Evolutionary conservation across 2,888 invertebrate species (phyloP).

Genomic region (Ceramica pisi): DNA sequence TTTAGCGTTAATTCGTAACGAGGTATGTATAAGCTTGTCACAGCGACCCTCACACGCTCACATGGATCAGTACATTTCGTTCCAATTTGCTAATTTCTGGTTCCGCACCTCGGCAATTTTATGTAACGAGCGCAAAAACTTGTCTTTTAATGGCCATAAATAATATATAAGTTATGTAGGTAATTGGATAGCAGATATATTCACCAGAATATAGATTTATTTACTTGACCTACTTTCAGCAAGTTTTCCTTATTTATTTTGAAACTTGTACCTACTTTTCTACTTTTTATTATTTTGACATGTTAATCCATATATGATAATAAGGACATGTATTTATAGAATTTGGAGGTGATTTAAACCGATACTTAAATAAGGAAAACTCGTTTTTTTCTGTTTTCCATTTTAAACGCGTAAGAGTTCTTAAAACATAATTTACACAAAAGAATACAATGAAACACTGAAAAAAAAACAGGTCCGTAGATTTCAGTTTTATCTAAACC

Average conservation of each 20-base stretch:
- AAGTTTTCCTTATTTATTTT: slow-evolving; percentile 22
- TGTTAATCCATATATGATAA: slow-evolving; percentile 11
- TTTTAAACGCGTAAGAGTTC: too few species aligned
- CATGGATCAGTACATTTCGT: slow-evolving; percentile 73
- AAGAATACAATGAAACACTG: neutral
- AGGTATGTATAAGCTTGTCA: slow-evolving; percentile 24
- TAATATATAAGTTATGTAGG: slow-evolving; percentile 35
- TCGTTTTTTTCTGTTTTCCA: neutral
- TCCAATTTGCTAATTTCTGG: slow-evolving; percentile 82
- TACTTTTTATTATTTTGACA: slow-evolving; percentile 31
- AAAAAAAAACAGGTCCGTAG: neutral
- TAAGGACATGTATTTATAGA: slow-evolving; percentile 15
- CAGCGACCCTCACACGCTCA: slow-evolving; percentile 50
- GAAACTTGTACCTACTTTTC: slow-evolving; percentile 27
- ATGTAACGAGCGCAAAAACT: slow-evolving; percentile 67
- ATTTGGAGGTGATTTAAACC: slow-evolving; percentile 6
- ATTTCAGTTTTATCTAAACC: slow-evolving; percentile 11
- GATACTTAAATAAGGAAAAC: neutral
- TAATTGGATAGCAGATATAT: slow-evolving; percentile 46
- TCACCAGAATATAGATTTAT: slow-evolving; percentile 45
- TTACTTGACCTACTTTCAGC: slow-evolving; percentile 41
- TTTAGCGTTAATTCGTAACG: slow-evolving; percentile 16
- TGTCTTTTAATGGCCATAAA: slow-evolving; percentile 48
- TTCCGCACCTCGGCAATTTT: slow-evolving; percentile 74
- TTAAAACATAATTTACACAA: slow-evolving; percentile 2